Conservation (phyloP, 2,888 invertebrate genomes). For the Cryptus viduatorius region DNA sequence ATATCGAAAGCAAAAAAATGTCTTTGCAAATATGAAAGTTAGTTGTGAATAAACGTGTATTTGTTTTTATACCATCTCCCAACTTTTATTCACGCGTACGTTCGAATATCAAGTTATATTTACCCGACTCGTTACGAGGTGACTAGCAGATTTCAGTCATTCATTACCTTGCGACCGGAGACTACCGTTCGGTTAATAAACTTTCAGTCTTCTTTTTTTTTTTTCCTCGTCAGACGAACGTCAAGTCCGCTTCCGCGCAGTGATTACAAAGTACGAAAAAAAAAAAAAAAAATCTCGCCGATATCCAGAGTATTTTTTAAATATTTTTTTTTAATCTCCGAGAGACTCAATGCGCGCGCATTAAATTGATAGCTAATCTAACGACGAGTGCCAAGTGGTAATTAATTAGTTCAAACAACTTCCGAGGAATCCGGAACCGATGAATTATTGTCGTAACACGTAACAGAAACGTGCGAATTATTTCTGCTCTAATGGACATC, state of each 20-base stretch:
- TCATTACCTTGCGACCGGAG: neutral
- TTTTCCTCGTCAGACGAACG: too few species aligned
- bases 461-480: neutral
- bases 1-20: neutral
- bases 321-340: neutral
- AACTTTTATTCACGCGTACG: too few species aligned
- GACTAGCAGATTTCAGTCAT: neutral
- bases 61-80: too few species aligned
- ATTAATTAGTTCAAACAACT: constrained; percentile 20
- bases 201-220: neutral
- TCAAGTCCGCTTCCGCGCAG: neutral
- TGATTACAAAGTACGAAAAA: neutral
- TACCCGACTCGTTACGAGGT: neutral
- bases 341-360: neutral
- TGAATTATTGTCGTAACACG: neutral
- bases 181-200: neutral
- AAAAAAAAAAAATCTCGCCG: neutral
- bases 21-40: neutral
- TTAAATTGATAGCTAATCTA: neutral
- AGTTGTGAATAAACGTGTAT: neutral
- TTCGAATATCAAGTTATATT: neutral
- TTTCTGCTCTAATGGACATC: neutral
- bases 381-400: neutral
- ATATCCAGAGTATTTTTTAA: neutral
- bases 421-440: constrained; percentile 37